Conservation (phyloP, 1,140 invertebrate genomes). For the Bombus balteatus region DNA sequence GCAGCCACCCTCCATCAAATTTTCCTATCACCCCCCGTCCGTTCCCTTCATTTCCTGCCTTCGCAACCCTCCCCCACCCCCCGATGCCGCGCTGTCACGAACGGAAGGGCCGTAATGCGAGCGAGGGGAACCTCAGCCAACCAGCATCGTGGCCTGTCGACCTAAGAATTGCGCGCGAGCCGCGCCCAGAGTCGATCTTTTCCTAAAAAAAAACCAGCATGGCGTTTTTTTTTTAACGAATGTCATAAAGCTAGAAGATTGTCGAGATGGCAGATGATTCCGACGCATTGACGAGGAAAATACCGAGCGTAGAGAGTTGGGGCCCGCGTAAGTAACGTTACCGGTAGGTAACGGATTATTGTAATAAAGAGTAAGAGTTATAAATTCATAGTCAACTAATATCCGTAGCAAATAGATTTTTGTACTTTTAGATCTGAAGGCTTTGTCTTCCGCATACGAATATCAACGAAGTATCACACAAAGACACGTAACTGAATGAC, state of each 20-base stretch:
- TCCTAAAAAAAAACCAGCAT: constrained; percentile 12
- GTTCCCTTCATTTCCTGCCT: constrained; percentile 79
- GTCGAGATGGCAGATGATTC: background rate
- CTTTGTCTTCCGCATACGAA: too few species aligned
- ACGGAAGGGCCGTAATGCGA: constrained; percentile 79
- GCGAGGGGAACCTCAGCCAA: constrained; percentile 72
- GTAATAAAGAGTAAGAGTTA: too few species aligned
- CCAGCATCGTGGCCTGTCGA: constrained; percentile 64
- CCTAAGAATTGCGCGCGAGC: constrained; percentile 73
- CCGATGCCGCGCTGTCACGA: constrained; percentile 63
- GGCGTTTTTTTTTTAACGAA: background rate
- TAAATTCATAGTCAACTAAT: background rate
- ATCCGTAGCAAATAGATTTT: background rate
- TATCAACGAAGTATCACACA: too few species aligned
- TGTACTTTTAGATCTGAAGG: too few species aligned
- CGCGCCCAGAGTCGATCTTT: constrained; percentile 55
- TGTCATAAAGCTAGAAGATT: background rate
- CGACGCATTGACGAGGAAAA: background rate
- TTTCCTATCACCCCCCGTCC: constrained; percentile 78
- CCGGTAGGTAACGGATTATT: background rate
- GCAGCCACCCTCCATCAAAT: constrained; percentile 78
- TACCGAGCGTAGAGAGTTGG: background rate
- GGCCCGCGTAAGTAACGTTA: too few species aligned
- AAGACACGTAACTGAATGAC: too few species aligned
- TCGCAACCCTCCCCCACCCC: constrained; percentile 57